Evolutionary conservation across 2,797 vertebrate species (phyloP).

Genomic region (Poecilia gillii): DNA sequence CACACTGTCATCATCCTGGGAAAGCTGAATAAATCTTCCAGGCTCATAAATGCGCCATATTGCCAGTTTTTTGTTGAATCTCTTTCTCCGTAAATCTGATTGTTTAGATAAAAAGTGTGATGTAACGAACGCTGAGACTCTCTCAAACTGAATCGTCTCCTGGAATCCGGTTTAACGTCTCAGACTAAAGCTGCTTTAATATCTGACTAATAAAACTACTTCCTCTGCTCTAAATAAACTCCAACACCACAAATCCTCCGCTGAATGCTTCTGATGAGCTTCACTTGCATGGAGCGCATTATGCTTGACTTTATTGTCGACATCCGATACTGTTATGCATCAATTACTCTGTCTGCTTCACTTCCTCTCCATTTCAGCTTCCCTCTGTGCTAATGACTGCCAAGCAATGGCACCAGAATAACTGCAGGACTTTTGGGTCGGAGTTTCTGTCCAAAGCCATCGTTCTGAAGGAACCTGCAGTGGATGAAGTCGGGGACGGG

Average conservation of each 20-base stretch:
- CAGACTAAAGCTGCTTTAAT: constrained; percentile 1
- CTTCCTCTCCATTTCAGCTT: constrained; percentile 46
- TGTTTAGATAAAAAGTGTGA: neutral
- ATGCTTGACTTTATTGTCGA: constrained; percentile 26
- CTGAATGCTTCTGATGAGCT: constrained; percentile 2
- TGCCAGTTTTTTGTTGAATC: neutral
- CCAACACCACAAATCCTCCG: neutral
- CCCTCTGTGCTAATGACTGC: constrained; percentile 32
- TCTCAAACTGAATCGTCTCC: neutral
- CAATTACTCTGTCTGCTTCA: constrained; percentile 39
- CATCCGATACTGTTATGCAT: constrained; percentile 39
- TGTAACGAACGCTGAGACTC: neutral
- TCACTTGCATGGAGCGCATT: constrained; percentile 24
- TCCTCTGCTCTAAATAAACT: constrained; percentile 11
- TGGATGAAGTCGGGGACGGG: constrained; percentile 98
- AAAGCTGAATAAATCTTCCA: neutral
- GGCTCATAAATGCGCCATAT: neutral
- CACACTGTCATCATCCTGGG: neutral
- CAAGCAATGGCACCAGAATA: constrained; percentile 17
- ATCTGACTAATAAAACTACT: constrained; percentile 17
- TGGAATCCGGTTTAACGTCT: neutral
- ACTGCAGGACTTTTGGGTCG: constrained; percentile 16
- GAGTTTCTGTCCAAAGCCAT: constrained; percentile 3
- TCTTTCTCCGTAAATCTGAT: neutral
- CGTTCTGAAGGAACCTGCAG: constrained; percentile 85